Percentiles rank a stretch among this genome's conserved stretches.
phyloP scores from a whole-genome alignment of 2,888 invertebrate genomes.

The Nomada fucata region DNA sequence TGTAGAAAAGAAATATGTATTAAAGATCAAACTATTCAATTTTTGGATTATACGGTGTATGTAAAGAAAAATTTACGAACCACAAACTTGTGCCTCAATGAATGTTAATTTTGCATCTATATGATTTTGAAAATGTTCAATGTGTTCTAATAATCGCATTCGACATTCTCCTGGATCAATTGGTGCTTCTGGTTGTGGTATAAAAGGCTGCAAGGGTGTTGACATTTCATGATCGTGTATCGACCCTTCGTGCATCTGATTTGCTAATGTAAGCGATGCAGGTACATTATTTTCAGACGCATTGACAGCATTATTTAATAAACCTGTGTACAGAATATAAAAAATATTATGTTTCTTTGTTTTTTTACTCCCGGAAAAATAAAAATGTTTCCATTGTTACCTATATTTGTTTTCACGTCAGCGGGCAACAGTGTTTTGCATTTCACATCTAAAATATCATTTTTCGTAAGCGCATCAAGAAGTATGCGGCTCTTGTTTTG shows the following conservation, averaged over 20 bases:
- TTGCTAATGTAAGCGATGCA: conserved; percentile 12
- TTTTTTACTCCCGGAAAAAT: background rate
- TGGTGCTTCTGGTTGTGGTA: conserved; percentile 92
- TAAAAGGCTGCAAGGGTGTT: conserved; percentile 80
- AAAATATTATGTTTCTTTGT: background rate
- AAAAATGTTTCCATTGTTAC: conserved; percentile 19
- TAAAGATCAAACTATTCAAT: background rate
- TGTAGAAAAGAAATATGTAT: conserved; percentile 73
- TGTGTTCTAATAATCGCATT: conserved; percentile 90
- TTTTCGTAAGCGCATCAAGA: conserved; percentile 75
- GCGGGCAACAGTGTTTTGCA: conserved; percentile 24
- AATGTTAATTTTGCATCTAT: conserved; percentile 90
- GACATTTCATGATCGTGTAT: conserved; percentile 53
- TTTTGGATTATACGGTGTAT: background rate
- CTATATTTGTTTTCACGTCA: conserved; percentile 65
- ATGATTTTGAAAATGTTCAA: conserved; percentile 90
- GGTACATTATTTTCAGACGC: conserved; percentile 37
- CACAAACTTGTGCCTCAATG: conserved; percentile 91
- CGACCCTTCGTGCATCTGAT: conserved; percentile 46
- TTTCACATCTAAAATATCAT: conserved; percentile 57
- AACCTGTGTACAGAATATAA: conserved; percentile 20
- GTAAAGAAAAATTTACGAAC: conserved; percentile 78
- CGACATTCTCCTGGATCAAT: conserved; percentile 92
- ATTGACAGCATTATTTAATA: conserved; percentile 33
- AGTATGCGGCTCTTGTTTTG: conserved; percentile 74